Evolutionary conservation across 2,797 vertebrate species (phyloP), one percentile per base, ranked within the genome.

Genomic region (Poeciliopsis presidionis): DNA sequence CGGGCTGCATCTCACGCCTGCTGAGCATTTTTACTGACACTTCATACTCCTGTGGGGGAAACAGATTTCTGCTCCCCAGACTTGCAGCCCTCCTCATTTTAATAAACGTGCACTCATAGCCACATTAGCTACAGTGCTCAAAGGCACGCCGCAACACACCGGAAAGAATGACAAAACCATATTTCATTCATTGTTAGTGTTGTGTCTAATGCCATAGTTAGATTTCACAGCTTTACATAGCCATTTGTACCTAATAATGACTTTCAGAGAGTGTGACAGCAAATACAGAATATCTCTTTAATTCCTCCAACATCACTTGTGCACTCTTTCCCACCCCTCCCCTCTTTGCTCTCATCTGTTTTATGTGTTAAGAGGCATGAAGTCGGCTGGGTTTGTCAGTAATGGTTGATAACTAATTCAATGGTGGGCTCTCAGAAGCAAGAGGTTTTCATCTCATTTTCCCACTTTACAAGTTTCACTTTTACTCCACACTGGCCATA

Each of bases 321-420:
- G 75, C 53, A 28, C 59, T 45, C 79, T 51, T 28, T 18, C 69
- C 25, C n/a, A 45, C 69, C 70, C 28, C 63, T 30, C n/a, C 14
- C 73, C 5, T 7, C 76, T 61, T 18, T 4, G 1, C 73, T 74
- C 76, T 45, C 53, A 3, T 88, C 83, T 76, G 85, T 72, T 86
- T 86, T 91, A 89, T 87, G 12, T 90, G 92, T 89, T 91, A 88
- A 93, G 89, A 92, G 81, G 81, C 89, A 89, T 83, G 84, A 89
- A 92, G 87, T 90, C 74, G 78, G 81, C 84, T 47, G 88, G 86
- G 83, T 94, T 93, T 88, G 90, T 91, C 86, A 87, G 91, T 93
- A 95, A 94, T 92, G 91, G 89, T 91, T 95, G 88, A 96, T 94
- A 89, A 94, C 88, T 94, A 93, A 94, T 95, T 95, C 88, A 95